A percentile compares a stretch with the other conserved stretches of the same genome.
Evolutionary conservation across 2,888 invertebrate species (phyloP).

Genomic region (Gastrophysa polygoni): DNA sequence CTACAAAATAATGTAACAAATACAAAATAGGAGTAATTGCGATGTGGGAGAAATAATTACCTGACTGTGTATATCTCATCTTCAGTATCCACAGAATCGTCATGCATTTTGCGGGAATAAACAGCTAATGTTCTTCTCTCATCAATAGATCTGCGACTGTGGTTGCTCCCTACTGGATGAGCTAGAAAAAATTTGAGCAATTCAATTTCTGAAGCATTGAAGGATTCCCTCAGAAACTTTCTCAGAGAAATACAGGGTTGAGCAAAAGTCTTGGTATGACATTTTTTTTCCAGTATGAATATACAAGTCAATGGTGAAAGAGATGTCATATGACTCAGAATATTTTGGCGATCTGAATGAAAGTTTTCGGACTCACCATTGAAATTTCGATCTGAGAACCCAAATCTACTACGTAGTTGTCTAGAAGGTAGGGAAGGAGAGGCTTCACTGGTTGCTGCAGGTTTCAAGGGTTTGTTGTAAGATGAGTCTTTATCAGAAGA

Average conservation of each 20-base stretch:
- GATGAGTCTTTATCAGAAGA: slow-evolving; percentile 48
- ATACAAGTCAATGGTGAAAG: no score
- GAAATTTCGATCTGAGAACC: slow-evolving; percentile 46
- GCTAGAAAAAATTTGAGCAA: slow-evolving; percentile 36
- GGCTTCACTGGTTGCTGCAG: slow-evolving; percentile 38
- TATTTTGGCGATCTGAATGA: no score
- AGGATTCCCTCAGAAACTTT: no score
- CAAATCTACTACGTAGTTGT: slow-evolving; percentile 49
- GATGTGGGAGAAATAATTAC: slow-evolving; percentile 30
- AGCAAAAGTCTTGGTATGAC: no score
- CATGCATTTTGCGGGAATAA: slow-evolving; percentile 52
- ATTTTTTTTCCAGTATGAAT: no score
- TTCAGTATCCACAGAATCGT: slow-evolving; percentile 52
- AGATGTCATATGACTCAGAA: no score
- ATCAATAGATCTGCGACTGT: slow-evolving; percentile 45
- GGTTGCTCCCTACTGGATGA: slow-evolving; percentile 39
- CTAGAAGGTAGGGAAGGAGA: slow-evolving; percentile 37
- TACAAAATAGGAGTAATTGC: no score
- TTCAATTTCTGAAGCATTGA: not conserved
- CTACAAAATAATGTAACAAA: slow-evolving; percentile 36
- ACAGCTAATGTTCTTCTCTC: slow-evolving; percentile 47
- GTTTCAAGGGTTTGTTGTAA: slow-evolving; percentile 47
- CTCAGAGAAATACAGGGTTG: not conserved
- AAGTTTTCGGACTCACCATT: slow-evolving; percentile 38
- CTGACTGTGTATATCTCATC: slow-evolving; percentile 49